Conservation (phyloP, 2,888 invertebrate genomes). For the Boloria selene region DNA sequence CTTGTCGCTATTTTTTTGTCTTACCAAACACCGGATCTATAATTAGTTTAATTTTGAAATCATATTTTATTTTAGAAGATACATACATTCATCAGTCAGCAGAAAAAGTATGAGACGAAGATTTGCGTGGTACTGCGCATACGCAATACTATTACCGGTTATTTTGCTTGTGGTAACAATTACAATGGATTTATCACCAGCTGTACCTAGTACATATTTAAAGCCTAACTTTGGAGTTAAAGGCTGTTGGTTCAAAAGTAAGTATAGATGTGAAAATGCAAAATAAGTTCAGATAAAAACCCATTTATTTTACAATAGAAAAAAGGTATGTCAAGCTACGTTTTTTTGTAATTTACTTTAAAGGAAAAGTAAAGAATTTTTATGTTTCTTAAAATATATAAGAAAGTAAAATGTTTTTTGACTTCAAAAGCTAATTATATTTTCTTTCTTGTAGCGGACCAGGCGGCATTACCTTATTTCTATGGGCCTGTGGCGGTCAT, state of each 20-base stretch:
- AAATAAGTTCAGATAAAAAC: background rate
- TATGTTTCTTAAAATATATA: background rate
- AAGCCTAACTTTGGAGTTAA: constrained; percentile 82
- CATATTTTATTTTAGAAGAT: constrained; percentile 53
- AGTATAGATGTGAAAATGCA: constrained; percentile 51
- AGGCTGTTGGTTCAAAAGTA: constrained; percentile 85
- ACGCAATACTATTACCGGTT: constrained; percentile 80
- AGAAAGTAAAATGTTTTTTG: constrained; percentile 17
- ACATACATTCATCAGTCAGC: constrained; percentile 65
- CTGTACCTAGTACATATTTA: constrained; percentile 82
- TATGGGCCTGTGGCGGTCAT: constrained; percentile 83
- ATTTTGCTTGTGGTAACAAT: constrained; percentile 80
- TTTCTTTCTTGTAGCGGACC: constrained; percentile 71
- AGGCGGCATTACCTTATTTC: constrained; percentile 83
- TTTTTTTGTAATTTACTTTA: no score
- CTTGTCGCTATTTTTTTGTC: no score
- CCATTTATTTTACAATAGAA: background rate
- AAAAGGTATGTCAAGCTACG: no score
- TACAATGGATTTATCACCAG: constrained; percentile 81
- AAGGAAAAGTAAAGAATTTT: no score
- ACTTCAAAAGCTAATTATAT: constrained; percentile 35
- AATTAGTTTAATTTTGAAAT: background rate
- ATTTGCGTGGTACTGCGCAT: constrained; percentile 82
- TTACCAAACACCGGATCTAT: background rate
- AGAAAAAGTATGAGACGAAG: constrained; percentile 72